Conservation (phyloP, 2,888 invertebrate species). For the Caenorhabditis angaria region DNA sequence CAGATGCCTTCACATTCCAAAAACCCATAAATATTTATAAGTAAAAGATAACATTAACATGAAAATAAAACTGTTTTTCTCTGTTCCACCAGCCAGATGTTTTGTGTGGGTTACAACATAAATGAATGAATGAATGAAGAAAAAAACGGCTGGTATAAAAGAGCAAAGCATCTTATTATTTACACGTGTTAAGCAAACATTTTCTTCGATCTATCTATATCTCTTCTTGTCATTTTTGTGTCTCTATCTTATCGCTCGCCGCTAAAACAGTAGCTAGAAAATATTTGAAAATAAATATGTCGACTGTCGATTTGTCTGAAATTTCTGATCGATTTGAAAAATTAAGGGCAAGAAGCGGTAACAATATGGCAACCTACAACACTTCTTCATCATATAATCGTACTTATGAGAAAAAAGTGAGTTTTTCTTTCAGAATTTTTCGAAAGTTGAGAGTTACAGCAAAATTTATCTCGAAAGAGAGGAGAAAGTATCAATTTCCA, state of each 20-base stretch:
- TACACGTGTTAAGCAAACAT: conserved; percentile 13
- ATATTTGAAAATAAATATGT: neutral
- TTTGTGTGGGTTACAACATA: neutral
- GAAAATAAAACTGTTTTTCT: neutral
- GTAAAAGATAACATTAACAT: neutral
- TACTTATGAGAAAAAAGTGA: conserved; percentile 69
- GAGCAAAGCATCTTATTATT: conserved; percentile 7
- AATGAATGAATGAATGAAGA: neutral
- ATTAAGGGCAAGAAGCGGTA: conserved; percentile 24
- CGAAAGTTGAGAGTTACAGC: conserved; percentile 8
- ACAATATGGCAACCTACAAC: conserved; percentile 63
- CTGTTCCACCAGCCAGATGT: neutral
- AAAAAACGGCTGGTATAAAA: neutral
- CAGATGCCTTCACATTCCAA: too few relatives aligned
- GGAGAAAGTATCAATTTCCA: too few relatives aligned
- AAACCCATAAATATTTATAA: neutral
- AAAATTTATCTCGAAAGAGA: too few relatives aligned
- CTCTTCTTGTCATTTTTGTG: neutral
- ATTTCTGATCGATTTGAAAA: conserved; percentile 41
- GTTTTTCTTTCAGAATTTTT: conserved; percentile 3
- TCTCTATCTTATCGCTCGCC: neutral
- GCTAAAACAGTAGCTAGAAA: neutral
- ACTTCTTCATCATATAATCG: conserved; percentile 66
- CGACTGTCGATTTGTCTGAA: conserved; percentile 26
- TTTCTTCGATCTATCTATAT: neutral